These are phyloP conservation scores for Malurus melanocephalus DNA, from an alignment of 2,113 vertebrate genomes.

Conservation along the genomic window DNA sequence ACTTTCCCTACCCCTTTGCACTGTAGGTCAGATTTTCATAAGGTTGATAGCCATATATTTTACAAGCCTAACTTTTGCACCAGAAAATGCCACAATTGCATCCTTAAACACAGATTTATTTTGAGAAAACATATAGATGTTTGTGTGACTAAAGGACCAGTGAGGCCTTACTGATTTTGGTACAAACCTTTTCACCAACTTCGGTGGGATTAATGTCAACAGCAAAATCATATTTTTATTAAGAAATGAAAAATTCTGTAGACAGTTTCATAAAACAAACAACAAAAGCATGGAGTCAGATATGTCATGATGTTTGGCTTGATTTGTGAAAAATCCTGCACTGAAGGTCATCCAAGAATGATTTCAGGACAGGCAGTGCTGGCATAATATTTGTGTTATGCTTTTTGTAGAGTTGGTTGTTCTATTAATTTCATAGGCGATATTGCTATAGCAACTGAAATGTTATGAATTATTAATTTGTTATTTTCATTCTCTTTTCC, in stretches of 20 bases:
- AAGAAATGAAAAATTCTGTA: not conserved
- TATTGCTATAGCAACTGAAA: not conserved
- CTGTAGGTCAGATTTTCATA: not conserved
- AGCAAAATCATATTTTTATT: not conserved
- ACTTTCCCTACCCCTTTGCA: not conserved
- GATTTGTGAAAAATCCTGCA: not conserved
- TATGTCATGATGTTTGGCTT: not conserved
- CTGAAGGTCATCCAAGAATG: not conserved
- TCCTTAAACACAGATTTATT: not conserved
- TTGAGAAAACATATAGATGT: not conserved
- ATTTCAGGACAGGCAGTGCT: not conserved
- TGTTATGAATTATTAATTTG: conserved; percentile 38
- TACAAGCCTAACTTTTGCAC: not conserved
- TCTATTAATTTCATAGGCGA: not conserved
- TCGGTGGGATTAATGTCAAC: not conserved
- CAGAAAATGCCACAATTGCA: not conserved
- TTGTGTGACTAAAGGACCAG: not conserved
- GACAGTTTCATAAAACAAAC: not conserved
- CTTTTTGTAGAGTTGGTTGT: not conserved
- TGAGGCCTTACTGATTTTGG: not conserved
- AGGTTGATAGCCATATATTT: not conserved
- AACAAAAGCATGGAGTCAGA: not conserved
- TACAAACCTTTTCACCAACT: not conserved
- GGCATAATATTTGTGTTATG: not conserved
- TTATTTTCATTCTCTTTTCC: not conserved